Base-by-base conservation (phyloP, 2,113 vertebrate genomes). In the Aegotheles bennettii region DNA sequence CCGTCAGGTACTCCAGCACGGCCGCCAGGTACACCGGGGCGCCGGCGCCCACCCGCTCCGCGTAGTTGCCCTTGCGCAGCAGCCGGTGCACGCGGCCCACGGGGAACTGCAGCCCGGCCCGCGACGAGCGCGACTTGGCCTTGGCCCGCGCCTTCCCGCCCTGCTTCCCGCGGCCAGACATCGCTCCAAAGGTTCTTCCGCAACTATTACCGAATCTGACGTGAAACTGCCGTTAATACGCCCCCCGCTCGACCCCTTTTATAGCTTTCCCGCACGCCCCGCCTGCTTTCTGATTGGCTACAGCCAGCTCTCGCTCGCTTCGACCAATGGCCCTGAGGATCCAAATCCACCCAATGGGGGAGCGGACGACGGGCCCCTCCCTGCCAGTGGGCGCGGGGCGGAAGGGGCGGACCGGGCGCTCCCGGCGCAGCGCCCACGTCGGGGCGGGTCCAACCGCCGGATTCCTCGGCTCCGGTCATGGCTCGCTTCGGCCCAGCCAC, bases 21-120 rank as follows among this genome's bases (percentile, higher is more conserved):
- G 99, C 99, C 1, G 99, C 99, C 95, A 99, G 94, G 90, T 99
- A 99, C 3, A 99, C 99, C 0, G 98, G 99, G 9, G 98, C 98
- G 12, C 98, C 98, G 2, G 98, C 98, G 31, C 98, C 99, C 15
- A 99, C 98, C 16, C 99, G 97, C 97, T 99, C 98, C 9, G 98
- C 98, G 57, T 99, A 99, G 61, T 64, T 64, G 38, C 61, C 61
- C 11, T 64, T 64, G 26, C 61, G 61, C 17, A 64, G 61, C 17
- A 99, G 97, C 0, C 99, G 98, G 4, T 99, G 99, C 0, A 99
- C 99, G 0, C 99, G 98, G 0, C 99, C 99, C 0, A 98, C 98
- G 0, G 98, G 98, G 3, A 98, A 98, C 88, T 98, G 98, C 74
- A 96, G 91, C 36, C 97, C 96, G 35, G 96, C 96, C 38, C 94